Conservation (phyloP, 2,797 vertebrate genomes). For the Euthynnus affinis region DNA sequence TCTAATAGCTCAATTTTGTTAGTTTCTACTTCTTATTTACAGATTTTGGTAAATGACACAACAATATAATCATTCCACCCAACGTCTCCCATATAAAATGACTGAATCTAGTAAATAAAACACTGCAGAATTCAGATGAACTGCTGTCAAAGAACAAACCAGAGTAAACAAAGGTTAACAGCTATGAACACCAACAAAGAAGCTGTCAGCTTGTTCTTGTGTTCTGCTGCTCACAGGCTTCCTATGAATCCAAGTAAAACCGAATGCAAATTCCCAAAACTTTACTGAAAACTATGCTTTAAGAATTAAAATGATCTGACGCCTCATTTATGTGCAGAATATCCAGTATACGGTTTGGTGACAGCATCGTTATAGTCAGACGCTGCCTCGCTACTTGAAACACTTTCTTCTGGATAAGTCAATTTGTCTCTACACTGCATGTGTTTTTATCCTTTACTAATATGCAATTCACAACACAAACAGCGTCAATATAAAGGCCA, state of each 20-base stretch:
- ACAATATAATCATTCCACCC: too few relatives aligned
- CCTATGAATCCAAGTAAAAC: neutral
- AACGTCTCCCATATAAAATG: too few relatives aligned
- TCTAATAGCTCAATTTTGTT: too few relatives aligned
- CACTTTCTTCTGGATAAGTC: neutral
- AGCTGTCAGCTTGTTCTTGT: neutral
- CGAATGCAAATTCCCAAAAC: neutral
- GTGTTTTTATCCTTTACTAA: slow-evolving; percentile 27
- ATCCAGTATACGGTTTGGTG: neutral
- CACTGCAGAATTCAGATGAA: neutral
- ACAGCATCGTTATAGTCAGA: neutral
- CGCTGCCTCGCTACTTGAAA: neutral
- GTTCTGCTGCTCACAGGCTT: slow-evolving; percentile 11
- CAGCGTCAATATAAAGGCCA: slow-evolving; percentile 37
- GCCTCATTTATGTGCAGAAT: neutral
- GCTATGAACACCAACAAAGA: neutral
- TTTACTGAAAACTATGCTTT: neutral
- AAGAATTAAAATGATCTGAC: neutral
- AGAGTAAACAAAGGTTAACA: neutral
- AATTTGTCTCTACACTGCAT: neutral
- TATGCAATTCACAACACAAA: slow-evolving; percentile 33
- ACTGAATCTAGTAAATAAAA: neutral
- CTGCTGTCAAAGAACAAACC: neutral
- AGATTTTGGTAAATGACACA: too few relatives aligned
- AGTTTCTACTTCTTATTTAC: too few relatives aligned